Evolutionary conservation across 1,140 invertebrate species (phyloP).

Genomic region (Rhyacophila brunnea): DNA sequence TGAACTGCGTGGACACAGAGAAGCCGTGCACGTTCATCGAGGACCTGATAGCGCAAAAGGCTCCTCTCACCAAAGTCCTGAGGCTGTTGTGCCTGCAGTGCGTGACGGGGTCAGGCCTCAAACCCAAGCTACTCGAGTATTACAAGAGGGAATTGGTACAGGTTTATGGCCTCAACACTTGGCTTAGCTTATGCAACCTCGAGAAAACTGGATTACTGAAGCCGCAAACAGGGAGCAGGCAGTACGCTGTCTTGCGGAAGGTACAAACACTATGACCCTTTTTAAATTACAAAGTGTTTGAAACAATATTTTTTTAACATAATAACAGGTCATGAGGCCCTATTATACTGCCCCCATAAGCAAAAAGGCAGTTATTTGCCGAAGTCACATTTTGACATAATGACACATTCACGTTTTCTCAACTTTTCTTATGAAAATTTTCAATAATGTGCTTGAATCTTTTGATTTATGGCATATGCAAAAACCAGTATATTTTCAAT

Average conservation of each 20-base stretch:
- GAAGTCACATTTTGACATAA: too few species aligned
- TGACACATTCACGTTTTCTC: too few species aligned
- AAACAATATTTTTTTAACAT: too few species aligned
- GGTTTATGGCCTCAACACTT: slow-evolving; percentile 86
- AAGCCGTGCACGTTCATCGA: slow-evolving; percentile 87
- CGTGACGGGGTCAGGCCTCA: slow-evolving; percentile 83
- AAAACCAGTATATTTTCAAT: too few species aligned
- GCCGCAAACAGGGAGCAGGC: slow-evolving; percentile 66
- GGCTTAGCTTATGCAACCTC: slow-evolving; percentile 81
- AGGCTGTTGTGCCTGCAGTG: slow-evolving; percentile 89
- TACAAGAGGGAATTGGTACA: slow-evolving; percentile 92
- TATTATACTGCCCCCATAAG: too few species aligned
- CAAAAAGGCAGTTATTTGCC: too few species aligned
- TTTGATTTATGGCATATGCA: too few species aligned
- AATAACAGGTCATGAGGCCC: too few species aligned
- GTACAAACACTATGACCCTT: too few species aligned
- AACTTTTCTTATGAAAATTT: too few species aligned
- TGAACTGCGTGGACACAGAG: slow-evolving; percentile 89
- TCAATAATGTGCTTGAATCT: too few species aligned
- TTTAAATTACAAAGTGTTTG: too few species aligned
- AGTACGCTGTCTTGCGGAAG: slow-evolving; percentile 71
- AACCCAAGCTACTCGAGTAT: slow-evolving; percentile 84
- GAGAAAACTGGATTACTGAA: slow-evolving; percentile 84
- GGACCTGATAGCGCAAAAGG: slow-evolving; percentile 83
- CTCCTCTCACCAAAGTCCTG: slow-evolving; percentile 79